Evolutionary conservation across 2,797 vertebrate species (phyloP), one percentile per base, ranked within the genome.

Genomic region (Alca torda): DNA sequence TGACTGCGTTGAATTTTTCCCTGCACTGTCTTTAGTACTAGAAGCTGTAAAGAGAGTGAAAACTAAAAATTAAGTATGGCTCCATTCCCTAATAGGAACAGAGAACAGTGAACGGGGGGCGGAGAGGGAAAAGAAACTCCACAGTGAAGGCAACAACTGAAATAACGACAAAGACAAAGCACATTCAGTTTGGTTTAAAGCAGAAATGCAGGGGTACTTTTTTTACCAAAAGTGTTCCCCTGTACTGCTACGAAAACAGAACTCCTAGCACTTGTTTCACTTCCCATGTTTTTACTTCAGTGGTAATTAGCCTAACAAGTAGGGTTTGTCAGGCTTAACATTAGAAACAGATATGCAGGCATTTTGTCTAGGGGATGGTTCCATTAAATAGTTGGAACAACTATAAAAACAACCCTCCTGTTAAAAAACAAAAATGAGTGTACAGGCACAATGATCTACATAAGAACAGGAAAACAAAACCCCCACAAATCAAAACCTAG

Each of bases 1-100:
- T 84, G 94, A 68, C 81, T 60, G 86, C 86, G 83, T 51, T 21
- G 78, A 73, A 90, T 94, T 87, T 94, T 87, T 87, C 89, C 75
- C 81, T 13, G 3, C 1, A 17, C 68, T 54, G 33, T 50, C 86
- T 85, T 75, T 77, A 78, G 68, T 26, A 39, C 69, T 30, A 77
- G 26, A 25, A 92, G 73, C 50, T 59, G 30, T 15, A 79, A 76
- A 91, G 37, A 69, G 43, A 67, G 43, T 3, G 61, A 88, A 85
- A 85, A 80, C 39, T 75, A 48, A 81, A 91, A 93, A 76, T 20
- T 26, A 73, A n/a, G 53, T 67, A 83, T 16, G 39, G 25, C 45
- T 90, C 72, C 57, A 33, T 20, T 83, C 35, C 33, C 35, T 72
- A 85, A 68, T 0, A 93, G 60, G 39, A 73, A 69, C 33, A 51